Evolutionary conservation across 2,888 invertebrate species (phyloP), one percentile per base, ranked within the genome.

Genomic region (Cacoxenus indagator): DNA sequence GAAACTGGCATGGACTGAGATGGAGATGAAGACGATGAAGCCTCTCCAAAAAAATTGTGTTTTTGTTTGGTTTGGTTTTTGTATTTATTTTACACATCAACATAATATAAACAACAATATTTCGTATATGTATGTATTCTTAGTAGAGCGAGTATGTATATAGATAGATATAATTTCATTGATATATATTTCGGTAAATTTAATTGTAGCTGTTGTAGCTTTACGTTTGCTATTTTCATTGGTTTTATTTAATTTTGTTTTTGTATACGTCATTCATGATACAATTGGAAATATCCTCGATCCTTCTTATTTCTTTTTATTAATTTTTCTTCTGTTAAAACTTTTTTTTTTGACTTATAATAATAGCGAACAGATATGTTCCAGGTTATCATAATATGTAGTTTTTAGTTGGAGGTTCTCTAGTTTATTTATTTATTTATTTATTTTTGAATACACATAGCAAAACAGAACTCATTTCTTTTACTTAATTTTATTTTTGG

Each of bases 191-290:
- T 17, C 26, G 1, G 57, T 26, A 57, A n/a, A 31, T 48, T 17
- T 48, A 19, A 8, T 48, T 48, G 19, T 48, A 22, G n/a, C 4
- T 48, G 17, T 48, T 8, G 54, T 66, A 62, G 22, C 62, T 67
- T 45, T 37, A 48, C 19, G 31, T 37, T 48, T 1, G 48, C 4
- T 17, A 19, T 46, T 8, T 17, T 64, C 51, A 17, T 51, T 72
- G 17, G 45, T 67, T 70, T 43, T 61, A 54, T 59, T 55, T 29
- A 26, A 27, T 43, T 70, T 48, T 26, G 70, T 75, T 64, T 73
- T 73, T 62, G 81, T 79, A 81, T 78, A 72, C 82, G 79, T 79
- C 82, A 75, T 79, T 66, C 71, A 80, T 79, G 79, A 77, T 80
- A 80, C 72, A 76, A 80, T 81, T 81, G 69, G 76, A 74, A 71